These are phyloP conservation scores for Andrena flavipes DNA, from an alignment of 2,888 invertebrate genomes.

Conservation along the genomic window DNA sequence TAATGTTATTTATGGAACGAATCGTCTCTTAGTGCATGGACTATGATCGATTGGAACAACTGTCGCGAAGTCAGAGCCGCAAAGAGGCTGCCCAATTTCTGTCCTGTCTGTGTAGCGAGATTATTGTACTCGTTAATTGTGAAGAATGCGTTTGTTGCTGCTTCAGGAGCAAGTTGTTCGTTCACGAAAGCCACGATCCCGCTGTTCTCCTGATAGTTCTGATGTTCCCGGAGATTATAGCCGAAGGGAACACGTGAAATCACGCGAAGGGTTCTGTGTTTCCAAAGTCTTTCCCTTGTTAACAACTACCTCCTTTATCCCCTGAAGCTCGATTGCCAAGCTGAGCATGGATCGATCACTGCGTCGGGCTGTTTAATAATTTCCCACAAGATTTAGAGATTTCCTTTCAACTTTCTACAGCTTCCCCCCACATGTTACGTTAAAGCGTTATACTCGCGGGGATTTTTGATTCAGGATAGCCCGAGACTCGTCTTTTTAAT, in stretches of 20 bases:
- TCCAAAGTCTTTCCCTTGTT: neutral
- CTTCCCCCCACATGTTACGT: neutral
- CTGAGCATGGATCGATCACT: neutral
- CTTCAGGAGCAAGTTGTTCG: constrained; percentile 57
- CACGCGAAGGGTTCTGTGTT: neutral
- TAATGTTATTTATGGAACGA: constrained; percentile 71
- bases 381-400: neutral
- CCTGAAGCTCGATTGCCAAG: too few species aligned
- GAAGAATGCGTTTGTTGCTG: constrained; percentile 65
- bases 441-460: too few species aligned
- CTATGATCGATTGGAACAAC: constrained; percentile 52
- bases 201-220: neutral
- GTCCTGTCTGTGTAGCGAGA: constrained; percentile 65
- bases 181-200: constrained; percentile 27
- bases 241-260: neutral
- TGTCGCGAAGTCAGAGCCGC: constrained; percentile 48
- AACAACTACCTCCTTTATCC: too few species aligned
- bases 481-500: neutral
- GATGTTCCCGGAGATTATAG: neutral
- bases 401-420: neutral
- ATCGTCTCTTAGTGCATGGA: constrained; percentile 71
- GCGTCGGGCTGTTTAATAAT: neutral
- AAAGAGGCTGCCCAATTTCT: constrained; percentile 46
- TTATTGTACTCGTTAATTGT: constrained; percentile 58
- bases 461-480: neutral